These are phyloP conservation scores for Aramus guarauna DNA, from an alignment of 2,113 vertebrate species.

Conservation along the genomic window DNA sequence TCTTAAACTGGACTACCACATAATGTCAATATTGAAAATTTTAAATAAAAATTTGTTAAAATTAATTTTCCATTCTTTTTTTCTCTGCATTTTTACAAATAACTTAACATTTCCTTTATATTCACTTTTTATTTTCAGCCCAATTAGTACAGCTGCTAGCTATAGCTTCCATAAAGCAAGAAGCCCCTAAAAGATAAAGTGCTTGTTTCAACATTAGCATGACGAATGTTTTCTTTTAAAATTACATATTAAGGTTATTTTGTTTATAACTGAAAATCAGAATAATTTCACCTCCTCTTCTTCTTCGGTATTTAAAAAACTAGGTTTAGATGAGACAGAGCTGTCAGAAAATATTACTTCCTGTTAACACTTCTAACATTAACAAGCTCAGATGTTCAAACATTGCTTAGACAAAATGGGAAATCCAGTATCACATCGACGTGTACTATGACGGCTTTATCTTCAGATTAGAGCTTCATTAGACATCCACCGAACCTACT, in stretches of 20 bases:
- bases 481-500: background rate
- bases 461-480: background rate
- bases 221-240: background rate
- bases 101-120: background rate
- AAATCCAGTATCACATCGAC: background rate
- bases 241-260: background rate
- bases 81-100: background rate
- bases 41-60: background rate
- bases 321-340: background rate
- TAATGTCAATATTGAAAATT: background rate
- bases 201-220: background rate
- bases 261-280: background rate
- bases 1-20: background rate
- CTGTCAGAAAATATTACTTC: background rate
- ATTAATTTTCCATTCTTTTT: background rate
- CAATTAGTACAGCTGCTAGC: background rate
- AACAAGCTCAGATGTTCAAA: background rate
- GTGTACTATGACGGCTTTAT: rapidly evolving
- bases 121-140: background rate
- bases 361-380: background rate
- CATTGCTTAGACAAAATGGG: background rate
- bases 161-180: background rate
- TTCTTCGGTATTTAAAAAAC: background rate
- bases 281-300: background rate
- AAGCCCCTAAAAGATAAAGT: background rate